A percentile compares a stretch with the other conserved stretches of the same genome.
These are phyloP conservation scores for Meriones psammophilus DNA, from an alignment of 2,797 vertebrate genomes.

Conservation along the genomic window DNA sequence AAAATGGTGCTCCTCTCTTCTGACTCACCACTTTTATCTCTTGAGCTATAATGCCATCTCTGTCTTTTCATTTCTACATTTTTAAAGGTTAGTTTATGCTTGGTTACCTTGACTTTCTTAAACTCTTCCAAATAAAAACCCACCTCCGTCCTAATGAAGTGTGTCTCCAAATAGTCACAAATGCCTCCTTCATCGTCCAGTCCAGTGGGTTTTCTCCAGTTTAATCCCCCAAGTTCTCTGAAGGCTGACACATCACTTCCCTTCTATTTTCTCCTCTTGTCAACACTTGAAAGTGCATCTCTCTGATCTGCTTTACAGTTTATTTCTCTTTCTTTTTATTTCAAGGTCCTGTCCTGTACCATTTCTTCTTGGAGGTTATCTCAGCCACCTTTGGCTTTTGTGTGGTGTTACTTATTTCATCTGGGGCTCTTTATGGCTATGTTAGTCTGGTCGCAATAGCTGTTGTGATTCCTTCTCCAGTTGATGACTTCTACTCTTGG, in stretches of 20 bases:
- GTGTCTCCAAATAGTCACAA: not conserved
- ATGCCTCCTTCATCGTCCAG: conserved; percentile 28
- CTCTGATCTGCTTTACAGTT: not conserved
- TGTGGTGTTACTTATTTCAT: not conserved
- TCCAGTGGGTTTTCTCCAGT: not conserved
- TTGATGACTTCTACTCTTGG: not conserved
- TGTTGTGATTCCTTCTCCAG: not conserved
- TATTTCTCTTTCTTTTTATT: not conserved
- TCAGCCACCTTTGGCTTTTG: not conserved
- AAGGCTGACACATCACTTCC: not conserved
- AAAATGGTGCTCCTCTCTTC: conserved; percentile 33
- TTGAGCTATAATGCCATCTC: conserved; percentile 1
- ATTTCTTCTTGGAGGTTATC: not conserved
- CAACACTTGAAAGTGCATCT: not conserved
- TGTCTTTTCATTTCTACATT: conserved; percentile 27
- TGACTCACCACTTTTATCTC: not conserved
- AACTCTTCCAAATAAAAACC: not conserved
- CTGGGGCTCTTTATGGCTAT: not conserved
- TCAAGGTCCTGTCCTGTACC: not conserved
- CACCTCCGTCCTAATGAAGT: not conserved
- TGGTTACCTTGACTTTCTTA: conserved; percentile 49
- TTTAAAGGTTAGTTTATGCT: conserved; percentile 37
- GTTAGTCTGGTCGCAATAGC: not conserved
- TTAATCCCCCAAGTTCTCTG: not conserved
- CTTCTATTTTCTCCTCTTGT: not conserved